Conservation (phyloP, 2,113 vertebrate genomes). For the Dicaeum eximium region DNA sequence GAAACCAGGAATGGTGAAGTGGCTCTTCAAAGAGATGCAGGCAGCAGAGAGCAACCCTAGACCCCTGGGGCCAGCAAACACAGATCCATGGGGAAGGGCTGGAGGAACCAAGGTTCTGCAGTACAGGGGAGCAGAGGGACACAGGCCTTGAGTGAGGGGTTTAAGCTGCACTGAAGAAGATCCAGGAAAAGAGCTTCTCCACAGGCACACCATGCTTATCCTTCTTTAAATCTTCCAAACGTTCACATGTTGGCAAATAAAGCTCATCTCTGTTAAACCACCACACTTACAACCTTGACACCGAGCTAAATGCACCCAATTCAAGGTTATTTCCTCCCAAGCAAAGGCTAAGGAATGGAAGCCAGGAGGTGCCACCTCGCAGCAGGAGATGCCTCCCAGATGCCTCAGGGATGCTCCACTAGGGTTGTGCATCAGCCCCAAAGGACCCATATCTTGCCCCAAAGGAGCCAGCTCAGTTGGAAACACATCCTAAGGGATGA, state of each 20-base stretch:
- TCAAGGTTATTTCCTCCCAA: not conserved
- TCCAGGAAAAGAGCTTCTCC: not conserved
- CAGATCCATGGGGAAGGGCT: fast-evolving
- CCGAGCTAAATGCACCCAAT: not conserved
- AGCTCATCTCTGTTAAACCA: not conserved
- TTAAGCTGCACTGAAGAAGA: not conserved
- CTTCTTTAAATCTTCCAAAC: not conserved
- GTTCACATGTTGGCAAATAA: not conserved
- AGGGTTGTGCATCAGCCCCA: not conserved
- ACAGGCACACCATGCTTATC: not conserved
- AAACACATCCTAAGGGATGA: not conserved
- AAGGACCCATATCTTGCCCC: not conserved
- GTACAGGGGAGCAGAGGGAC: not conserved
- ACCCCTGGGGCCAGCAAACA: not conserved
- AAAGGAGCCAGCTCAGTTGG: not conserved
- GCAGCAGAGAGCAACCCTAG: not conserved
- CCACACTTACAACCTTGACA: not conserved
- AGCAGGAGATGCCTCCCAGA: not conserved
- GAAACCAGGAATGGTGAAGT: not conserved
- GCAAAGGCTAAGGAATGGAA: not conserved
- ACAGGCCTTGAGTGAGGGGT: not conserved
- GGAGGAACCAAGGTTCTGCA: not conserved
- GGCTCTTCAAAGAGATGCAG: not conserved
- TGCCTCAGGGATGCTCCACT: not conserved
- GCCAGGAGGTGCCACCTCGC: not conserved